Percentiles rank a stretch among this genome's conserved stretches.
phyloP scores from a whole-genome alignment of 2,888 invertebrate genomes.

The Sarcophaga caerulescens region DNA sequence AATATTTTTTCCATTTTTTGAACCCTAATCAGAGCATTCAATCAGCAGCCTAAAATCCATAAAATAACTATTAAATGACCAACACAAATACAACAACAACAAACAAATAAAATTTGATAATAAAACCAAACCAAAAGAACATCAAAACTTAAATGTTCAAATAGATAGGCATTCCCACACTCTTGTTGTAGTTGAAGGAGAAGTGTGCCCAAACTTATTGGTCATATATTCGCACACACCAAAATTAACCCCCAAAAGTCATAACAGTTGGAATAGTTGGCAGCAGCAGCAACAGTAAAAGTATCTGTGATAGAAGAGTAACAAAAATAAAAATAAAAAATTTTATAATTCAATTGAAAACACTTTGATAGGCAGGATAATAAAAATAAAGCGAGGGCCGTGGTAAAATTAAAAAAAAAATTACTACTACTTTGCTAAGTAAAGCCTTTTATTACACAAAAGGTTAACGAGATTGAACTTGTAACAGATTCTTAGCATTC shows the following conservation, averaged over 20 bases:
- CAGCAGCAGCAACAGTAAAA: slow-evolving; percentile 6
- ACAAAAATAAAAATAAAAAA: slow-evolving; percentile 21
- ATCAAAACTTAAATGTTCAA: slow-evolving; percentile 19
- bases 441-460: too few relatives aligned
- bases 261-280: slow-evolving; percentile 39
- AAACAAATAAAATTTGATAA: slow-evolving; percentile 39
- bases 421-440: neutral
- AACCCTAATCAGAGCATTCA: slow-evolving; percentile 38
- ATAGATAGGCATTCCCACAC: neutral
- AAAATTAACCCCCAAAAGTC: slow-evolving; percentile 49
- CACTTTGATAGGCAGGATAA: slow-evolving; percentile 5
- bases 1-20: slow-evolving; percentile 28
- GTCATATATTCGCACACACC: neutral
- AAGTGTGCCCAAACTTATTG: neutral
- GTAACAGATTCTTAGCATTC: too few relatives aligned
- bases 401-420: neutral
- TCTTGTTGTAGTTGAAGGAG: neutral
- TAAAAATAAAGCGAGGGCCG: slow-evolving; percentile 16
- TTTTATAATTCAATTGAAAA: slow-evolving; percentile 20
- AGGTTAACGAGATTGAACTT: too few relatives aligned
- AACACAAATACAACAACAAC: slow-evolving; percentile 26
- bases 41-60: slow-evolving; percentile 57
- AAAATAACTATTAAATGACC: slow-evolving; percentile 60
- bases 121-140: slow-evolving; percentile 26
- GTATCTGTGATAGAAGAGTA: slow-evolving; percentile 5